Percentiles rank a stretch among this genome's conserved stretches.
These are phyloP conservation scores for Sparidentex hasta DNA, from an alignment of 2,797 vertebrate species.

Conservation along the genomic window DNA sequence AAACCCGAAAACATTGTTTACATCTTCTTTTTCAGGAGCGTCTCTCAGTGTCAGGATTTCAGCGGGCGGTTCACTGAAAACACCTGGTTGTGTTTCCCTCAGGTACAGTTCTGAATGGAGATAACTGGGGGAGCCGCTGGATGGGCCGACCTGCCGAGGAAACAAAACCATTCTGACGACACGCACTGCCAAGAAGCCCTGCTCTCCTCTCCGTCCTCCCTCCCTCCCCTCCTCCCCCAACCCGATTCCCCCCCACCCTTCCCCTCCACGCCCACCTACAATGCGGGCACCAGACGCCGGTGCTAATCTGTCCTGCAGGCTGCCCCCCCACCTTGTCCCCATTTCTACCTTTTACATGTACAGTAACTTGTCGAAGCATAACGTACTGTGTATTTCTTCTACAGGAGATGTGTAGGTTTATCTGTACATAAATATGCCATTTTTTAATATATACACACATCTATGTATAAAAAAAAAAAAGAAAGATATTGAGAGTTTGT, in stretches of 20 bases:
- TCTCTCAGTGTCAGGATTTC: not conserved
- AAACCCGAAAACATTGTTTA: too few species aligned
- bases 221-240: not conserved
- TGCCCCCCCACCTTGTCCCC: slow-evolving; percentile 70
- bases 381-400: slow-evolving; percentile 95
- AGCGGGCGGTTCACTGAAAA: not conserved
- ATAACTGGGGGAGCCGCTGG: slow-evolving; percentile 56
- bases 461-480: slow-evolving; percentile 83
- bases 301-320: slow-evolving; percentile 80
- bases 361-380: slow-evolving; percentile 92
- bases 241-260: not conserved
- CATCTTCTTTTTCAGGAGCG: not conserved
- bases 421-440: slow-evolving; percentile 98
- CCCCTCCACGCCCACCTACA: slow-evolving; percentile 19
- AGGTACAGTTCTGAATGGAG: slow-evolving; percentile 77
- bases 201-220: slow-evolving; percentile 42
- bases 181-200: slow-evolving; percentile 88
- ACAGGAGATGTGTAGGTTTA: slow-evolving; percentile 91
- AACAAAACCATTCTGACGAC: slow-evolving; percentile 72
- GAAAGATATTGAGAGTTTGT: slow-evolving; percentile 93
- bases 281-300: slow-evolving; percentile 75
- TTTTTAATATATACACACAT: slow-evolving; percentile 83
- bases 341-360: slow-evolving; percentile 94
- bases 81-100: not conserved
- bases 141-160: slow-evolving; percentile 63